Conservation (phyloP, 2,888 invertebrate species). For the Leucophenga montana region DNA sequence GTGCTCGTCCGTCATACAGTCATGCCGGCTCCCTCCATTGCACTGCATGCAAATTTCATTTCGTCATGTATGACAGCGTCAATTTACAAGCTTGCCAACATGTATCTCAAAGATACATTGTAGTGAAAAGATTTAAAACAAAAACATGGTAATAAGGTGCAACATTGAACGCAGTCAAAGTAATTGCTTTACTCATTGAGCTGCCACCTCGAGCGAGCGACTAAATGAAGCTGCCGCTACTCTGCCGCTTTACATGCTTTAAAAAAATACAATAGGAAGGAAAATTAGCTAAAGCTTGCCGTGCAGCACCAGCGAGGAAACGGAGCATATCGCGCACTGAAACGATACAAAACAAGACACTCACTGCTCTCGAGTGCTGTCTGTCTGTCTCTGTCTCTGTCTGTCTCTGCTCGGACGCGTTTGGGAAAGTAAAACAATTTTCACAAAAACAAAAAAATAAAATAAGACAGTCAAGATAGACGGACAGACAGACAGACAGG, state of each 20-base stretch:
- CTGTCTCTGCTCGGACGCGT: too few species aligned
- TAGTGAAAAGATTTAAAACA: neutral
- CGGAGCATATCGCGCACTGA: slow-evolving; percentile 11
- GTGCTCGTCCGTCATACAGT: neutral
- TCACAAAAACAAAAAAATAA: neutral
- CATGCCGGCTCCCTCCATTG: neutral
- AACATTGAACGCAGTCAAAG: slow-evolving; percentile 12
- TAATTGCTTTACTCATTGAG: slow-evolving; percentile 23
- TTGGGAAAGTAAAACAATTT: slow-evolving; percentile 19
- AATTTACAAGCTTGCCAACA: slow-evolving; percentile 23
- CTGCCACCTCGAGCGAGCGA: neutral
- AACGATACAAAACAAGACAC: neutral
- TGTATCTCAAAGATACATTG: neutral
- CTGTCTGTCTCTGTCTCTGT: neutral
- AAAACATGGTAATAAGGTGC: slow-evolving; percentile 14
- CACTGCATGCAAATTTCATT: slow-evolving; percentile 8
- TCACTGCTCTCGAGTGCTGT: neutral
- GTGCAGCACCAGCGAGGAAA: neutral
- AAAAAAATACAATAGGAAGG: too few species aligned
- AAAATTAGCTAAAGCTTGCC: too few species aligned
- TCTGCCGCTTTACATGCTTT: neutral
- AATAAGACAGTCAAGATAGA: too few species aligned
- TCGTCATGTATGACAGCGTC: slow-evolving; percentile 11
- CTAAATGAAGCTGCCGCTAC: neutral
- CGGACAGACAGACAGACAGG: too few species aligned